Percentiles rank a stretch among this genome's conserved stretches.
Evolutionary conservation across 35 echinoderm and acorn worm genomes (phyloP).

Genomic region (Diadema setosum): DNA sequence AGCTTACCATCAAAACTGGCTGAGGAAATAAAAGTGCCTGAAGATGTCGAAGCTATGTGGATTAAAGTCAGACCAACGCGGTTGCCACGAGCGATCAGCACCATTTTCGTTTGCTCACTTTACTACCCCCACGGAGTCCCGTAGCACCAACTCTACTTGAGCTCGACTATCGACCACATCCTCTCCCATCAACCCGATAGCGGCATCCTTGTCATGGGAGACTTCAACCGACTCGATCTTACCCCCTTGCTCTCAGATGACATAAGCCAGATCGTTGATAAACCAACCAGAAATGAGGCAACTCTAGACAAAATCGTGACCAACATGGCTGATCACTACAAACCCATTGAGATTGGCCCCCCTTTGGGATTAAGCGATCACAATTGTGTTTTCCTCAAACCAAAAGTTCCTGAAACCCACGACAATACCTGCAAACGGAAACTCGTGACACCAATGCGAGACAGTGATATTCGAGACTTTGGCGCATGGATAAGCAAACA

Average conservation of each 20-base stretch:
- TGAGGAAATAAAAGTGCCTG: neutral
- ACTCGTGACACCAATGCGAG: neutral
- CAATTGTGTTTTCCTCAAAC: neutral
- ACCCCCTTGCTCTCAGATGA: neutral
- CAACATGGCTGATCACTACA: neutral
- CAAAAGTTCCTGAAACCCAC: neutral
- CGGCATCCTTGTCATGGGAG: constrained; percentile 1
- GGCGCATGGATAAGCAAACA: neutral
- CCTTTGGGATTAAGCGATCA: constrained; percentile 28
- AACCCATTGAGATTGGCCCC: neutral
- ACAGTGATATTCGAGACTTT: neutral
- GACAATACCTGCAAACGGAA: neutral
- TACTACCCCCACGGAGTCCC: constrained; percentile 18
- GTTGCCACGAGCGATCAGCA: neutral
- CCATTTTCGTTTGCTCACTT: neutral
- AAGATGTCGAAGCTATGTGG: constrained; percentile 30
- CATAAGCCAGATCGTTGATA: neutral
- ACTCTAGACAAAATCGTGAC: neutral
- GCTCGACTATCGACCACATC: neutral
- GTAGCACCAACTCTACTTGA: neutral
- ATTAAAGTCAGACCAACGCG: constrained; percentile 11
- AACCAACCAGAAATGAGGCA: neutral
- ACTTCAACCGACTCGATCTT: constrained; percentile 29
- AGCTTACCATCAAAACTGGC: neutral
- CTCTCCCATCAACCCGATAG: neutral